A percentile compares a stretch with the other conserved stretches of the same genome.
Conservation (phyloP, 2,888 invertebrate genomes). For the Caenorhabditis macrosperma region DNA sequence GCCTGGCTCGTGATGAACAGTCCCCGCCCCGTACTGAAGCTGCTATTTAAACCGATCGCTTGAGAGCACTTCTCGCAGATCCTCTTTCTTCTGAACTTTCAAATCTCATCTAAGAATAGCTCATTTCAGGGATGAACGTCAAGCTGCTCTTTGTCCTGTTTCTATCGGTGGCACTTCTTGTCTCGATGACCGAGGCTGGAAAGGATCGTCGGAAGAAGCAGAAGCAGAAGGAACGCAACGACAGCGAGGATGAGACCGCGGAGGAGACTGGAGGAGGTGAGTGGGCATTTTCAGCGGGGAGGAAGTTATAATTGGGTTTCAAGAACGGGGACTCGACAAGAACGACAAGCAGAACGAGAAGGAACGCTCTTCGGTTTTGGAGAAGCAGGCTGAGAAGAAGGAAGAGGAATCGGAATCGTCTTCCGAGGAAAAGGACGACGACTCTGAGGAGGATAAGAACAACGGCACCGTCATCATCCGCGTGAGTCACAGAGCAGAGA, state of each 20-base stretch:
- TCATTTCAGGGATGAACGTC: constrained; percentile 11
- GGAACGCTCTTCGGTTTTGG: constrained; percentile 29
- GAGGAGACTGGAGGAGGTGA: constrained; percentile 38
- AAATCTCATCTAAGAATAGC: background rate
- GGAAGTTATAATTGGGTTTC: background rate
- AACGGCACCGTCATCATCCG: constrained; percentile 37
- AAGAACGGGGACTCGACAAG: too few species aligned
- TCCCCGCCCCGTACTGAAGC: constrained; percentile 38
- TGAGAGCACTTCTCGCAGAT: background rate
- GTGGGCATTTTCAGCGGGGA: background rate
- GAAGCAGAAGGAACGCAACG: constrained; percentile 26
- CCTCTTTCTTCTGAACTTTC: background rate
- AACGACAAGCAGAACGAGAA: too few species aligned
- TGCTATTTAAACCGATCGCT: constrained; percentile 23
- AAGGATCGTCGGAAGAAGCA: constrained; percentile 53
- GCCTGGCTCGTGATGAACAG: constrained; percentile 42
- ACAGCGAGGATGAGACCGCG: constrained; percentile 32
- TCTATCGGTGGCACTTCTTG: constrained; percentile 24
- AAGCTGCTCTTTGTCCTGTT: constrained; percentile 41
- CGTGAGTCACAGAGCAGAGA: background rate
- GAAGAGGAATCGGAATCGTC: constrained; percentile 14
- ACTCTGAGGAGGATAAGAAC: constrained; percentile 16
- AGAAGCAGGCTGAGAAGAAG: constrained; percentile 45
- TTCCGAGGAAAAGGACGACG: constrained; percentile 44
- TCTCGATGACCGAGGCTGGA: constrained; percentile 23